phyloP scores from a whole-genome alignment of 2,888 invertebrate species.

The Drosophila testacea region DNA sequence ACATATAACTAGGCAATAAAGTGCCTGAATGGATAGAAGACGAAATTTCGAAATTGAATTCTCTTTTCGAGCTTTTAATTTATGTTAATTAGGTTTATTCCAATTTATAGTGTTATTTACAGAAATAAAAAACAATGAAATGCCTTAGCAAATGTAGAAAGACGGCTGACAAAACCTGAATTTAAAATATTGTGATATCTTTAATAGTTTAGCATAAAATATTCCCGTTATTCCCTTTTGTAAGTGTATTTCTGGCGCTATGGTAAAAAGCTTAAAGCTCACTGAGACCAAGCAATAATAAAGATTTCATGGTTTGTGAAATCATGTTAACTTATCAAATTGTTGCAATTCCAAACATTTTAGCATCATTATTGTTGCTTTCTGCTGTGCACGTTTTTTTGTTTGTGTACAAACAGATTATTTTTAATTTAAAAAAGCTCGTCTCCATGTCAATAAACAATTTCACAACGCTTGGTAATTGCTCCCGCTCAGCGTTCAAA shows the following conservation, averaged over 20 bases:
- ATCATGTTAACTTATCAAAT: conserved; percentile 24
- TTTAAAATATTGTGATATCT: too few species aligned
- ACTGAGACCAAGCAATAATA: not conserved
- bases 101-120: too few species aligned
- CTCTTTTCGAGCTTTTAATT: too few species aligned
- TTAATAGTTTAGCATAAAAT: too few species aligned
- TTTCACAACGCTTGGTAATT: conserved; percentile 67
- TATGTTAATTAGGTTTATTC: too few species aligned
- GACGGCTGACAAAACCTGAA: too few species aligned
- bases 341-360: conserved; percentile 11
- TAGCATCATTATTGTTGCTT: not conserved
- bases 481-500: conserved; percentile 32
- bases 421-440: conserved; percentile 28
- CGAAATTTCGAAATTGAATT: too few species aligned
- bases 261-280: conserved; percentile 3
- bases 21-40: too few species aligned
- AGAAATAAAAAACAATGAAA: too few species aligned
- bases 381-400: not conserved
- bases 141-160: too few species aligned
- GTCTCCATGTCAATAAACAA: conserved; percentile 40
- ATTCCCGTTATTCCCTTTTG: too few species aligned
- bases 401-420: conserved; percentile 15
- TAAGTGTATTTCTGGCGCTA: not conserved
- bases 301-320: conserved; percentile 32
- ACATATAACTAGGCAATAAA: too few species aligned